phyloP scores from a whole-genome alignment of 1,140 invertebrate species.

The Aphis gossypii region DNA sequence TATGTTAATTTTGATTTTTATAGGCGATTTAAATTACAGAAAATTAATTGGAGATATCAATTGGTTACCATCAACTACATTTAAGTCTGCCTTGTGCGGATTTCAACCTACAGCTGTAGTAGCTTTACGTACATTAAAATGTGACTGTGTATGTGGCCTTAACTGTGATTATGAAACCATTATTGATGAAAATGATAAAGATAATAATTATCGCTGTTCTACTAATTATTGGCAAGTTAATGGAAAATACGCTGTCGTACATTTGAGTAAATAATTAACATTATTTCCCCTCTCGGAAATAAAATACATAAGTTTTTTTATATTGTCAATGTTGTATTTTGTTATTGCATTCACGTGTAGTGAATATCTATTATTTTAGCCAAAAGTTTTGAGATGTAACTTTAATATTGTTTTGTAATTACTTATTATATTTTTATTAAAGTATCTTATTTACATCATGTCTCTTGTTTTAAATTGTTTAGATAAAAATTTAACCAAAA shows the following conservation, averaged over 20 bases:
- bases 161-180: slow-evolving; percentile 22
- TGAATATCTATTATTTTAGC: not conserved
- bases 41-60: slow-evolving; percentile 91
- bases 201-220: slow-evolving; percentile 69
- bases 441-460: not conserved
- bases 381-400: not conserved
- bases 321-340: not conserved
- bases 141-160: slow-evolving; percentile 87
- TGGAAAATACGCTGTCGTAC: slow-evolving; percentile 85
- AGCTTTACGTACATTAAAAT: slow-evolving; percentile 87
- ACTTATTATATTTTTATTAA: not conserved
- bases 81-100: slow-evolving; percentile 76
- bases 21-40: slow-evolving; percentile 86
- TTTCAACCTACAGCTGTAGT: slow-evolving; percentile 85
- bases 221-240: slow-evolving; percentile 85
- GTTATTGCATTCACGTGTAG: not conserved
- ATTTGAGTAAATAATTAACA: slow-evolving; percentile 62
- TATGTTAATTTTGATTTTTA: slow-evolving; percentile 9
- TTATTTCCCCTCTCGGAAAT: not conserved
- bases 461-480: not conserved
- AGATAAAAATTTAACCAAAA: not conserved
- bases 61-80: slow-evolving; percentile 77
- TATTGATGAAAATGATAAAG: slow-evolving; percentile 65
- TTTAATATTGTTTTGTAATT: not conserved
- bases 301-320: not conserved